Percentiles rank a stretch among this genome's conserved stretches.
These are phyloP conservation scores for Mionectes macconnelli DNA, from an alignment of 2,113 vertebrate species.

Conservation along the genomic window DNA sequence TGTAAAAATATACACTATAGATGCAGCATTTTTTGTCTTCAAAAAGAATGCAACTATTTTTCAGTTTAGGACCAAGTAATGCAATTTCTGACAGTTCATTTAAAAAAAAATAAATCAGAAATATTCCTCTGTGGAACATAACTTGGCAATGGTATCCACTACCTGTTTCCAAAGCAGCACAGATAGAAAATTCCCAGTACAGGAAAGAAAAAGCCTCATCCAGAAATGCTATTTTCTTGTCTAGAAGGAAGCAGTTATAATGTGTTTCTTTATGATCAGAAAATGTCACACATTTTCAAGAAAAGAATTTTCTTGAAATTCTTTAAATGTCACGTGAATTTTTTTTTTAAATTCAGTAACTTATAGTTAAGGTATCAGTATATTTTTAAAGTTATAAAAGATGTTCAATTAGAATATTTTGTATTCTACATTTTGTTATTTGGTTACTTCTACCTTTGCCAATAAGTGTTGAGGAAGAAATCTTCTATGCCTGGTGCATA, in stretches of 20 bases:
- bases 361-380: neutral
- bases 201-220: neutral
- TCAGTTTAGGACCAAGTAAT: neutral
- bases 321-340: neutral
- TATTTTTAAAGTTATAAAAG: neutral
- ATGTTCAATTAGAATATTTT: neutral
- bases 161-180: neutral
- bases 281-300: constrained; percentile 10
- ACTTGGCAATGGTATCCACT: neutral
- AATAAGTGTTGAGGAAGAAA: neutral
- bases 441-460: neutral
- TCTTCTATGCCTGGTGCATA: neutral
- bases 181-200: neutral
- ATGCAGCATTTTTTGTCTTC: neutral
- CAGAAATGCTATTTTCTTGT: neutral
- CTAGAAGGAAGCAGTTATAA: neutral
- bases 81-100: neutral
- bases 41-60: neutral
- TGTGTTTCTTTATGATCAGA: neutral
- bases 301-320: neutral
- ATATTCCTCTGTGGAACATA: neutral
- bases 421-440: neutral
- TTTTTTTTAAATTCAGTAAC: neutral
- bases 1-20: neutral
- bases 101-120: neutral